Base-by-base conservation (phyloP, 2,888 invertebrate genomes). In the Formica aserva region DNA sequence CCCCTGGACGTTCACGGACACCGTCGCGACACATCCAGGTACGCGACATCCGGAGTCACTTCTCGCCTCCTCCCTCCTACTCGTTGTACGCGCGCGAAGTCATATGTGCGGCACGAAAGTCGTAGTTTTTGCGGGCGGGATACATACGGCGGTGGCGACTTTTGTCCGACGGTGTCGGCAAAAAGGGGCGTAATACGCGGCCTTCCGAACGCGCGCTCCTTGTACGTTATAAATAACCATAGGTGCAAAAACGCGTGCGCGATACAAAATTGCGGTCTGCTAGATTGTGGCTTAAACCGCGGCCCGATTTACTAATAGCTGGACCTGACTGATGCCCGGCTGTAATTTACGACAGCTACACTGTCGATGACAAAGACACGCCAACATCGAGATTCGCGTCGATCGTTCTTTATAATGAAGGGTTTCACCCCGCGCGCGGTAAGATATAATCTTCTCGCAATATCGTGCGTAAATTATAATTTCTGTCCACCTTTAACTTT, bases 201-300 rank as follows among this genome's bases (percentile, higher is more conserved):
- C 83, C 77, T 88, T 86, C 86, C 1, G 45, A 45, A 57, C 81
- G 78, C 83, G 83, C 84, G 83, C 89, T 86, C 88, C 83, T 87
- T 82, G 88, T 88, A 84, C 83, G 82, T 89, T 89, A 86, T 83
- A 89, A 89, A 89, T 88, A 89, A 89, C 88, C 77, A 66, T 60
- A 75, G 67, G 55, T 62, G 75, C 62, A 82, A 80, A 80, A 82
- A 80, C 62, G 48, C 57, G 75, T 62, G 65, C 87, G 75, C 82
- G 71, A 62, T 72, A 69, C 41, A 45, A 84, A 84, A 84, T 84
- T 84, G 69, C 84, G 63, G 83, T 52, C 75, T 65, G 74, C 82
- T 76, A 66, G 67, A 82, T 72, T 81, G 82, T 81, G 57, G 57
- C 78, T 45, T 45, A 32, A 71, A 69, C 78, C 78, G 18, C 78